A percentile compares a stretch with the other conserved stretches of the same genome.
Conservation (phyloP, 2,888 invertebrate genomes). For the Yponomeuta plumbellus region DNA sequence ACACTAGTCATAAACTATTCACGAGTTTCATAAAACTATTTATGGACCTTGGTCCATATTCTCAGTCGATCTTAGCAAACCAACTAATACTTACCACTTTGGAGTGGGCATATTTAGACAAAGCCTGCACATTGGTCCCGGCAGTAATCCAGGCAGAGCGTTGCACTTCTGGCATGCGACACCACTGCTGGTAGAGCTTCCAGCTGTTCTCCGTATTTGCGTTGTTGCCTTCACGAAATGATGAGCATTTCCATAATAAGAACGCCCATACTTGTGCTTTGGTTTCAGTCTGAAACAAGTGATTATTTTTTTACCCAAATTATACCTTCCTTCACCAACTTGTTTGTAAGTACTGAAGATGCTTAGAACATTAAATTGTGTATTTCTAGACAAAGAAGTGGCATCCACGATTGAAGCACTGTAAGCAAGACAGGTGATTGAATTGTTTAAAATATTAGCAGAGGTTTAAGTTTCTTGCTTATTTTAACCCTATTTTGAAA, state of each 20-base stretch:
- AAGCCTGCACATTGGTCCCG: constrained; percentile 84
- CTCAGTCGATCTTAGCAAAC: background rate
- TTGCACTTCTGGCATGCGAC: constrained; percentile 84
- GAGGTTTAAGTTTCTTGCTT: no score
- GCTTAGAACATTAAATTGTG: no score
- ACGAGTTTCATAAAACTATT: no score
- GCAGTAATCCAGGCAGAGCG: constrained; percentile 88
- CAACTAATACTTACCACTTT: constrained; percentile 75
- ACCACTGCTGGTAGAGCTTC: constrained; percentile 90
- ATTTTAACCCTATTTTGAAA: no score
- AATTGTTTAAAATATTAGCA: no score
- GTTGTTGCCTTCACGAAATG: constrained; percentile 59
- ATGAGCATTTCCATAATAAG: constrained; percentile 83
- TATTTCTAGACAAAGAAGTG: no score
- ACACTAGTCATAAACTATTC: no score
- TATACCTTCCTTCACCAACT: no score
- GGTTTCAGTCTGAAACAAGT: constrained; percentile 78
- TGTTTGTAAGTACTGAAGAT: no score
- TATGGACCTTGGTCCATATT: no score
- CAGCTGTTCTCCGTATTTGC: constrained; percentile 81
- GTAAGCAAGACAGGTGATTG: no score
- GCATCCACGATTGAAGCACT: no score
- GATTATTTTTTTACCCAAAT: background rate
- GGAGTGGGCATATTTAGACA: constrained; percentile 80
- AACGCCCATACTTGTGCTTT: constrained; percentile 93